Percentiles rank a stretch among this genome's conserved stretches.
Conservation (phyloP, 2,888 invertebrate genomes). For the Hylaea fasciaria region DNA sequence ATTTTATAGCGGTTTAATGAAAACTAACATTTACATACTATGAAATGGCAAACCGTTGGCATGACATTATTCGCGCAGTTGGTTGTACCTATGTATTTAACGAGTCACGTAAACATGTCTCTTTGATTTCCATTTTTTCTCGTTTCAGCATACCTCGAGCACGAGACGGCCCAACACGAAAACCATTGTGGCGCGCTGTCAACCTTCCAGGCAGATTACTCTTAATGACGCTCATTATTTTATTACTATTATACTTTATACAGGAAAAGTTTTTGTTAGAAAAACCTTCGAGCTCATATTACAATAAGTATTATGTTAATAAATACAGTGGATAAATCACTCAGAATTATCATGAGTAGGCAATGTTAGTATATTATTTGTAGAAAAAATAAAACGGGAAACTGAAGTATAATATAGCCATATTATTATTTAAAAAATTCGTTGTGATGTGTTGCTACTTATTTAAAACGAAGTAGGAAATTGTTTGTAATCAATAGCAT, state of each 20-base stretch:
- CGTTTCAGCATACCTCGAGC: conserved; percentile 45
- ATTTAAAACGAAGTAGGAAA: conserved; percentile 13
- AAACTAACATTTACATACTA: too few relatives aligned
- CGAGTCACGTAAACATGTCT: conserved; percentile 55
- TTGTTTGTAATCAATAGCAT: conserved; percentile 9
- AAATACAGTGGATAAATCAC: conserved; percentile 36
- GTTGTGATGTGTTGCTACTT: conserved; percentile 1
- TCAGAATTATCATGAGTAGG: conserved; percentile 9
- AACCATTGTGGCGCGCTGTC: conserved; percentile 47
- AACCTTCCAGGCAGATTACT: conserved; percentile 56
- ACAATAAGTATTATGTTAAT: conserved; percentile 39
- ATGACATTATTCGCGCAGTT: background rate
- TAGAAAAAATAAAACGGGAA: conserved; percentile 5
- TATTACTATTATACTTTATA: conserved; percentile 42
- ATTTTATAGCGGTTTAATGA: too few relatives aligned
- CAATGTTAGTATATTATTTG: background rate
- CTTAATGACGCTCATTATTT: conserved; percentile 53
- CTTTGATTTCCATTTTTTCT: conserved; percentile 57
- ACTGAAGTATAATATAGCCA: conserved; percentile 1
- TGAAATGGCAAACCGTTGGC: too few relatives aligned
- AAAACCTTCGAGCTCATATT: conserved; percentile 60
- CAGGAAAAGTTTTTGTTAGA: conserved; percentile 71
- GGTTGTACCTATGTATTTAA: conserved; percentile 12
- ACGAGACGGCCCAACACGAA: conserved; percentile 48
- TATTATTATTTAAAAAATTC: conserved; percentile 2